These are phyloP conservation scores for Coturnix japonica DNA, from an alignment of 2,113 vertebrate species.

Conservation along the genomic window DNA sequence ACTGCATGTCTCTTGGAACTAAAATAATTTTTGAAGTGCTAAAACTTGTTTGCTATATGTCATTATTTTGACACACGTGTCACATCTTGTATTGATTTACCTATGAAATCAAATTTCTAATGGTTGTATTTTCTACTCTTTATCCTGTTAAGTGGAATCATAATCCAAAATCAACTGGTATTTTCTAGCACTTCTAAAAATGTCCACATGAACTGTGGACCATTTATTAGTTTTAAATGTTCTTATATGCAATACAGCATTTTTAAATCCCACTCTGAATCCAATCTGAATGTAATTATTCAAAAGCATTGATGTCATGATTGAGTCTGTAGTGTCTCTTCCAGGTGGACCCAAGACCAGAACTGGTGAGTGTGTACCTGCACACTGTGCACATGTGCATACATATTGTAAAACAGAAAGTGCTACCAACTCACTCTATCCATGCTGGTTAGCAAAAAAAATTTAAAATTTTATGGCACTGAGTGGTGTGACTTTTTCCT, in stretches of 20 bases:
- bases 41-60: not conserved
- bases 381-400: accelerated
- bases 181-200: slow-evolving; percentile 14
- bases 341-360: accelerated
- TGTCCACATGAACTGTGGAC: not conserved
- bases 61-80: not conserved
- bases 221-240: not conserved
- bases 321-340: accelerated
- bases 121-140: not conserved
- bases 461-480: not conserved
- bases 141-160: slow-evolving; percentile 30
- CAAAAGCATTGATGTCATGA: not conserved
- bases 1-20: not conserved
- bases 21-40: not conserved
- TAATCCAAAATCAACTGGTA: slow-evolving; percentile 55
- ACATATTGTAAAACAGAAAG: not conserved
- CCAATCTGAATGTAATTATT: not conserved
- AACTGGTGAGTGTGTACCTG: accelerated
- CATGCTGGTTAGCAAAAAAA: not conserved
- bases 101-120: slow-evolving; percentile 11
- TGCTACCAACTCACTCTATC: not conserved
- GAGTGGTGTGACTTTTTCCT: not conserved
- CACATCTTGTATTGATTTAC: slow-evolving; percentile 30
- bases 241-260: not conserved
- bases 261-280: not conserved